Percentiles rank a stretch among this genome's conserved stretches.
Evolutionary conservation across 2,113 vertebrate genomes (phyloP).

Genomic region (Psephotus haematonotus): DNA sequence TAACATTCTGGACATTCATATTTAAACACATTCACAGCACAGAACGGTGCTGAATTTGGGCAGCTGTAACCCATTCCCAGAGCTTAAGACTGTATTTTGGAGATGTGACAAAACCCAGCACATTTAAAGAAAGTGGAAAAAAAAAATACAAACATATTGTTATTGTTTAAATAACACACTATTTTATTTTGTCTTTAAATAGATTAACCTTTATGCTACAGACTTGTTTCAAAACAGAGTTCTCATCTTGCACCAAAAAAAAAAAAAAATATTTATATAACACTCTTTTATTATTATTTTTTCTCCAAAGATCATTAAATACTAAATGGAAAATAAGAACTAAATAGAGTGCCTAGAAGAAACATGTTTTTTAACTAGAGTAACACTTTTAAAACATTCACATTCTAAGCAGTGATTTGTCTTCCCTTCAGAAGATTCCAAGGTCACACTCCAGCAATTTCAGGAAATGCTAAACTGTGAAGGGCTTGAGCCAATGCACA

Average conservation of each 20-base stretch:
- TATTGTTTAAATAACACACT: slow-evolving; percentile 92
- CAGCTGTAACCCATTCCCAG: background rate
- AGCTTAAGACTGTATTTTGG: background rate
- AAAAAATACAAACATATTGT: slow-evolving; percentile 29
- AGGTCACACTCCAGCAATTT: slow-evolving; percentile 62
- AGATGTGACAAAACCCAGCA: background rate
- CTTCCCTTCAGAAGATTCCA: slow-evolving; percentile 69
- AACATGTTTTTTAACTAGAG: slow-evolving; percentile 54
- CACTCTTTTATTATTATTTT: slow-evolving; percentile 82
- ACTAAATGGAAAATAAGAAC: slow-evolving; percentile 82
- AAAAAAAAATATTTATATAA: slow-evolving; percentile 71
- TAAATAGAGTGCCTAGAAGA: slow-evolving; percentile 71
- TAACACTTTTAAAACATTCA: slow-evolving; percentile 65
- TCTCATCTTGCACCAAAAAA: slow-evolving; percentile 79
- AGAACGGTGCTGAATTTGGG: background rate
- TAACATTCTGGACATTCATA: background rate
- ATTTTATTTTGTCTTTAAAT: slow-evolving; percentile 95
- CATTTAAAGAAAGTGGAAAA: background rate
- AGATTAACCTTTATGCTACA: slow-evolving; percentile 97
- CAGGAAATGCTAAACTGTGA: slow-evolving; percentile 33
- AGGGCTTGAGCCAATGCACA: background rate
- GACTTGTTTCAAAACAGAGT: slow-evolving; percentile 87
- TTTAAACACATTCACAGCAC: background rate
- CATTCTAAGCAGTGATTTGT: slow-evolving; percentile 66
- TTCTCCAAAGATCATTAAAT: slow-evolving; percentile 89